phyloP scores from a whole-genome alignment of 2,113 vertebrate species.

The Plectropomus leopardus region DNA sequence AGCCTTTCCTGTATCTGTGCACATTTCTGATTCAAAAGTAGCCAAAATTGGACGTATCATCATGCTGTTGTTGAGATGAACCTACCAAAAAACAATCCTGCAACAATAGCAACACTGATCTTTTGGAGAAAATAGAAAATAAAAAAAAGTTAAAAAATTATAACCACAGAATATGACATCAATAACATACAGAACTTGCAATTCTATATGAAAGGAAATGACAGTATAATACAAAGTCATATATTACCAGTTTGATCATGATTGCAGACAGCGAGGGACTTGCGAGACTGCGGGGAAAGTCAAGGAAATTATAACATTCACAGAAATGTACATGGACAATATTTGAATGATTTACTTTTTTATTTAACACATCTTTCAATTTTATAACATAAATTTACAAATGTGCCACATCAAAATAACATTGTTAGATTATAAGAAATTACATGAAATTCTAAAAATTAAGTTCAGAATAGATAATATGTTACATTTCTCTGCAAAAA shows the following conservation, averaged over 20 bases:
- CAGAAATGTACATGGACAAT: neutral
- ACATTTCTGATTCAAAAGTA: neutral
- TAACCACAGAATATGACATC: neutral
- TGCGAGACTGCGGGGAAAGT: neutral
- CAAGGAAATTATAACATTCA: neutral
- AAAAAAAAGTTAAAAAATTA: neutral
- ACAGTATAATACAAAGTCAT: no score
- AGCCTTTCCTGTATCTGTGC: neutral
- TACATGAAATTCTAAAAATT: neutral
- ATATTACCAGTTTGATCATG: constrained; percentile 56
- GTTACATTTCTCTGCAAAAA: neutral
- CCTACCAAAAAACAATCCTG: constrained; percentile 44
- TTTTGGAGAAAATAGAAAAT: constrained; percentile 29
- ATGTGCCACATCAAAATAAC: neutral
- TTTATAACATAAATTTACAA: neutral
- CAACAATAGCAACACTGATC: constrained; percentile 33
- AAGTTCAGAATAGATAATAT: neutral
- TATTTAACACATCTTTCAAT: neutral
- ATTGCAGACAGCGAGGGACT: neutral
- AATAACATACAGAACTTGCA: neutral
- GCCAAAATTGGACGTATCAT: neutral
- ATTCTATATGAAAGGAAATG: neutral
- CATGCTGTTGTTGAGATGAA: neutral
- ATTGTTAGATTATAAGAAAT: neutral
- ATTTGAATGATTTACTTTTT: neutral